These are phyloP conservation scores for Pristionchus exspectatus DNA, from an alignment of 2,888 invertebrate species.

Conservation along the genomic window DNA sequence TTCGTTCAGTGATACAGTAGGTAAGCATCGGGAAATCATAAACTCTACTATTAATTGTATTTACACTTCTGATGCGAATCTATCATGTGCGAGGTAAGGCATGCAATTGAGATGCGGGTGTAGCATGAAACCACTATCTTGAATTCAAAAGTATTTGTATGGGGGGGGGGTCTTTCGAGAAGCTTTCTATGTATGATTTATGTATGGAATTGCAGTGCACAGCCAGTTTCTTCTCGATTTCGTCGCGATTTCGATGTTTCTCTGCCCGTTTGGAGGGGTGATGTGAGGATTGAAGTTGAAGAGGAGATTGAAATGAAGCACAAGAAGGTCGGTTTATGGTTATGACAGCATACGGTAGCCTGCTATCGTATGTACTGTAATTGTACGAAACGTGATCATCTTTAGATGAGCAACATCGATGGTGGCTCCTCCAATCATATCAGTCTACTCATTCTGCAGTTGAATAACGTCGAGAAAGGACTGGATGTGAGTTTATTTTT, in stretches of 20 bases:
- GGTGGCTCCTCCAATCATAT: neutral
- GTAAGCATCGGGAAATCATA: no score
- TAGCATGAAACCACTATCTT: neutral
- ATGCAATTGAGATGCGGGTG: neutral
- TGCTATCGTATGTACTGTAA: neutral
- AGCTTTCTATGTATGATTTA: neutral
- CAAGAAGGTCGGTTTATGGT: neutral
- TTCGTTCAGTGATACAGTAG: no score
- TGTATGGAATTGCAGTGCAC: neutral
- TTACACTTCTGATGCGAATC: no score
- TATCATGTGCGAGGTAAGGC: neutral
- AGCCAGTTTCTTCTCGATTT: slow-evolving; percentile 45
- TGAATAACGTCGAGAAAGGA: slow-evolving; percentile 6
- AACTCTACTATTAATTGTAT: no score
- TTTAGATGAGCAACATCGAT: neutral
- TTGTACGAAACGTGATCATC: neutral
- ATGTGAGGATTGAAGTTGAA: neutral
- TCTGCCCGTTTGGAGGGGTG: slow-evolving; percentile 53
- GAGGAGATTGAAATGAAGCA: neutral
- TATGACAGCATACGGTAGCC: neutral
- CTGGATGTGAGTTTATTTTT: neutral
- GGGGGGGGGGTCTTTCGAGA: neutral
- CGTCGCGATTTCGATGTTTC: slow-evolving; percentile 57
- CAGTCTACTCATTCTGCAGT: neutral
- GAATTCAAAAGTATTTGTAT: neutral